Evolutionary conservation across 2,797 vertebrate species (phyloP), one percentile per base, ranked within the genome.

Genomic region (Lemur catta): DNA sequence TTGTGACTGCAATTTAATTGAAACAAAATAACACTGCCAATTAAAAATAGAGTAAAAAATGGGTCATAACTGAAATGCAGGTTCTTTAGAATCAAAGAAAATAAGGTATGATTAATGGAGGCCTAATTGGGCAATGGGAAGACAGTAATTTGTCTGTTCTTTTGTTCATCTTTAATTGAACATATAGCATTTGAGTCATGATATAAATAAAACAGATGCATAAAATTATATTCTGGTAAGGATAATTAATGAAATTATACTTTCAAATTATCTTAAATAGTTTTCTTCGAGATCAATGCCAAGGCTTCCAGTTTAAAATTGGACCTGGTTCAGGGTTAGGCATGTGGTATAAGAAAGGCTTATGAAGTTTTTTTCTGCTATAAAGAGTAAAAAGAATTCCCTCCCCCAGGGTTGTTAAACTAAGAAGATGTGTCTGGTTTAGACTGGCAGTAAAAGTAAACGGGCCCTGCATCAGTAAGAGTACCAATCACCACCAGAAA

Each of bases 31-130:
- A 89, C 79, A 84, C 12, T 89, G 52, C 89, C 93, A 95, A 89
- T 96, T 97, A 96, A 92, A 96, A 96, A 85, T 52, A 89, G 79
- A 80, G n/a, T 75, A 6, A 89, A 97, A 95, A 87, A 50, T 94
- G 20, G 93, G 87, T 84, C 33, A 4, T 75, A 22, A n/a, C 63
- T 89, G 41, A 91, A 75, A 82, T 33, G 72, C 11, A 43, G 24
- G 75, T 96, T 89, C 87, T 96, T 94, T 76, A 46, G 81, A 96
- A 78, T 87, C 79, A 89, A 87, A 94, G 79, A n/a, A 87, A 85
- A 87, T 76, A 50, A 38, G 43, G 30, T 50, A 30, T 48, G 89
- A 95, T 95, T 86, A 97, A 95, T 43, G 28, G 33, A 91, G 65
- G 43, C 15, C 63, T 96, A 96, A 96, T 52, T 96, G 57, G 41